A percentile compares a stretch with the other conserved stretches of the same genome.
phyloP scores from a whole-genome alignment of 1,140 invertebrate genomes.

The Tetramorium parvispinum region DNA sequence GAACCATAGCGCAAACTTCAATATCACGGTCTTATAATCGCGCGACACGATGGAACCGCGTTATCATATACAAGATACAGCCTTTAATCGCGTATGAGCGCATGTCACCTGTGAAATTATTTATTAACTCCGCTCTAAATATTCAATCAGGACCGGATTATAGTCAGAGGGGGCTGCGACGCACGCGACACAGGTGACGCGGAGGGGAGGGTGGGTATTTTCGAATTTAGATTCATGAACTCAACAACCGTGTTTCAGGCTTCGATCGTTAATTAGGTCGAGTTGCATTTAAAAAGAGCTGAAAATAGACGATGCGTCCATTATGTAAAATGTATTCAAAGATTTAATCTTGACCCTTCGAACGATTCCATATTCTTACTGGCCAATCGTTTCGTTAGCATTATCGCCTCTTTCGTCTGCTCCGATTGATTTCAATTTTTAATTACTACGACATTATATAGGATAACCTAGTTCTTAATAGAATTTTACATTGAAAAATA shows the following conservation, averaged over 20 bases:
- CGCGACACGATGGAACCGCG: slow-evolving; percentile 14
- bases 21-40: slow-evolving; percentile 47
- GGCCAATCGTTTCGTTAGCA: too few relatives aligned
- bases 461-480: not conserved
- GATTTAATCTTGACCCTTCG: slow-evolving; percentile 27
- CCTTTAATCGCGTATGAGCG: slow-evolving; percentile 47
- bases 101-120: slow-evolving; percentile 50
- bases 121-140: slow-evolving; percentile 33
- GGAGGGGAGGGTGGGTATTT: not conserved
- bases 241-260: not conserved
- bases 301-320: slow-evolving; percentile 4
- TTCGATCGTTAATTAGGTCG: slow-evolving; percentile 26
- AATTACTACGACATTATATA: not conserved
- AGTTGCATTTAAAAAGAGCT: slow-evolving; percentile 11
- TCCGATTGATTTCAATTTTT: not conserved
- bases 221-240: slow-evolving; percentile 23
- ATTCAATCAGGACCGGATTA: slow-evolving; percentile 16
- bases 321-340: slow-evolving; percentile 23
- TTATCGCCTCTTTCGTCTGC: not conserved
- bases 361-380: not conserved
- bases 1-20: slow-evolving; percentile 29
- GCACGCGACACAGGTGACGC: not conserved
- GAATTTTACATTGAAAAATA: not conserved
- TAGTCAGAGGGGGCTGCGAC: not conserved
- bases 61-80: slow-evolving; percentile 29